Conservation (phyloP, 92 coral and sea anemone genomes). For the Phenganax marumi region DNA sequence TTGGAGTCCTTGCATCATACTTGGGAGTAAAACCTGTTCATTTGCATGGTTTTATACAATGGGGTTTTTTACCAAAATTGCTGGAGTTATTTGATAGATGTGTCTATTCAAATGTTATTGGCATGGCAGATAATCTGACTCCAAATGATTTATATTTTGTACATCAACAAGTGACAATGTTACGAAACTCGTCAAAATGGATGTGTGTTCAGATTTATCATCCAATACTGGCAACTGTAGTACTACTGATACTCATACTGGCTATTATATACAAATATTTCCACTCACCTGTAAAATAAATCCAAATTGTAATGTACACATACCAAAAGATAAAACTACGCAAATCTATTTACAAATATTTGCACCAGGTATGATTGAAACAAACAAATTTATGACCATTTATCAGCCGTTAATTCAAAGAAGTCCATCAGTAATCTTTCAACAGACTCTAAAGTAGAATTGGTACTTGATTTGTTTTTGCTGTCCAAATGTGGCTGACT, state of each 20-base stretch:
- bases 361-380: neutral
- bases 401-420: slow-evolving; percentile 23
- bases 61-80: slow-evolving; percentile 31
- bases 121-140: slow-evolving; percentile 73
- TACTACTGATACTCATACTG: neutral
- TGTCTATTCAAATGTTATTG: slow-evolving; percentile 62
- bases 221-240: slow-evolving; percentile 1
- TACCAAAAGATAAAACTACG: slow-evolving; percentile 1
- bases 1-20: slow-evolving; percentile 57
- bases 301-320: neutral
- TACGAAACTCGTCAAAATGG: slow-evolving; percentile 30
- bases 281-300: too few relatives aligned
- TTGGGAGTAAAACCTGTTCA: slow-evolving; percentile 42
- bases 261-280: neutral
- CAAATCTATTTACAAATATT: slow-evolving; percentile 1
- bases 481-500: slow-evolving; percentile 6
- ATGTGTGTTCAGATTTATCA: slow-evolving; percentile 26
- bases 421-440: slow-evolving; percentile 32
- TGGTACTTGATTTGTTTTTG: neutral
- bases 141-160: slow-evolving; percentile 63
- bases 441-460: slow-evolving; percentile 24
- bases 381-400: neutral
- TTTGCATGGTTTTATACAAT: slow-evolving; percentile 63
- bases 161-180: slow-evolving; percentile 44
- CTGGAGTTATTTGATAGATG: slow-evolving; percentile 61